These are phyloP conservation scores for Probosciger aterrimus DNA, from an alignment of 2,113 vertebrate species.

Conservation along the genomic window DNA sequence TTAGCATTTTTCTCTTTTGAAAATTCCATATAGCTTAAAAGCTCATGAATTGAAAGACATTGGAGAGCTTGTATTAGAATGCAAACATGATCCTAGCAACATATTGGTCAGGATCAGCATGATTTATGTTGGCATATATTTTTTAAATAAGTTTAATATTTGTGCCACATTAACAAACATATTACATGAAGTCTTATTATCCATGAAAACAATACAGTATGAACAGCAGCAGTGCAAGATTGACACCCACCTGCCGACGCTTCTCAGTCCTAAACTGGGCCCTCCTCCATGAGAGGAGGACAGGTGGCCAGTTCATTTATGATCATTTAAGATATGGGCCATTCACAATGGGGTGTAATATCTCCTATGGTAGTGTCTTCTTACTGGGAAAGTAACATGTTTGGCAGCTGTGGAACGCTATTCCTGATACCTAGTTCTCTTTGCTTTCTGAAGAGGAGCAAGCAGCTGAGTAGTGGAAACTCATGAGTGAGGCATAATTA, in stretches of 20 bases:
- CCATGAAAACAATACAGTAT: not conserved
- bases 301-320: not conserved
- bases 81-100: not conserved
- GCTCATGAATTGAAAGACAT: not conserved
- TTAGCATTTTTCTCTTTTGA: not conserved
- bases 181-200: not conserved
- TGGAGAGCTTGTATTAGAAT: not conserved
- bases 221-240: not conserved
- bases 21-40: not conserved
- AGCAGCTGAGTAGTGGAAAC: not conserved
- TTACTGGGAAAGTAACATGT: not conserved
- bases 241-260: fast-evolving
- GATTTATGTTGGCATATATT: not conserved
- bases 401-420: not conserved
- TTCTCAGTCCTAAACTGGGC: not conserved
- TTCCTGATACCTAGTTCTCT: not conserved
- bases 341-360: not conserved
- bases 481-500: not conserved
- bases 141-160: not conserved
- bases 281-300: not conserved
- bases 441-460: not conserved
- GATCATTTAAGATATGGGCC: not conserved
- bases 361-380: not conserved
- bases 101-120: not conserved
- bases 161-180: not conserved